These are phyloP conservation scores for Suricata suricatta DNA, from an alignment of 2,113 vertebrate species.

Conservation along the genomic window DNA sequence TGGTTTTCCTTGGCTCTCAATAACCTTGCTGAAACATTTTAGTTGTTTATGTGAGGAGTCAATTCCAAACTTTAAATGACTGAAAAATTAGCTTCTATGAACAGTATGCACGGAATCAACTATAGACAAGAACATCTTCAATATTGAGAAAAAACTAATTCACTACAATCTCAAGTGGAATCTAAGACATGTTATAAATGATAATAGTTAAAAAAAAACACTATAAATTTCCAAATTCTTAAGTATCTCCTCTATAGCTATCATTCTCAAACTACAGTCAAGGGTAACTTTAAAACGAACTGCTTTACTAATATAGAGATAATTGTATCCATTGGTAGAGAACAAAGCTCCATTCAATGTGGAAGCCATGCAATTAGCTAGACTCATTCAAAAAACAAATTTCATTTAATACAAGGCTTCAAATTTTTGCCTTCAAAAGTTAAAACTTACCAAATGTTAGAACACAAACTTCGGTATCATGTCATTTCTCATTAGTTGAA, in stretches of 20 bases:
- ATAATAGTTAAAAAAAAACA: neutral
- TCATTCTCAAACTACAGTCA: neutral
- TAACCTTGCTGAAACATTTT: neutral
- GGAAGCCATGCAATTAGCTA: neutral
- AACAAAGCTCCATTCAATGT: neutral
- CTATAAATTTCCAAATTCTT: neutral
- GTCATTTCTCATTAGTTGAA: slow-evolving; percentile 18
- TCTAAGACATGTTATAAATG: neutral
- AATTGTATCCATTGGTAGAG: neutral
- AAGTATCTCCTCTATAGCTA: neutral
- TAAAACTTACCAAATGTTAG: slow-evolving; percentile 1
- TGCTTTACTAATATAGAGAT: neutral
- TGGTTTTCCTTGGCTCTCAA: neutral
- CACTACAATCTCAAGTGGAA: neutral
- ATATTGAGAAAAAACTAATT: neutral
- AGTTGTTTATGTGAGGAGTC: neutral
- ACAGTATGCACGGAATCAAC: neutral
- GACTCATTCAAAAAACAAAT: neutral
- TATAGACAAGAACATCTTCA: neutral
- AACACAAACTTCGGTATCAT: neutral
- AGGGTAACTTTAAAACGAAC: neutral
- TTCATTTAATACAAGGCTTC: neutral
- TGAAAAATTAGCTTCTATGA: neutral
- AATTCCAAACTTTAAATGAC: neutral
- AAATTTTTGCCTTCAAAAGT: slow-evolving; percentile 18